Conservation (phyloP, 2,888 invertebrate genomes). For the Tipula helvola region DNA sequence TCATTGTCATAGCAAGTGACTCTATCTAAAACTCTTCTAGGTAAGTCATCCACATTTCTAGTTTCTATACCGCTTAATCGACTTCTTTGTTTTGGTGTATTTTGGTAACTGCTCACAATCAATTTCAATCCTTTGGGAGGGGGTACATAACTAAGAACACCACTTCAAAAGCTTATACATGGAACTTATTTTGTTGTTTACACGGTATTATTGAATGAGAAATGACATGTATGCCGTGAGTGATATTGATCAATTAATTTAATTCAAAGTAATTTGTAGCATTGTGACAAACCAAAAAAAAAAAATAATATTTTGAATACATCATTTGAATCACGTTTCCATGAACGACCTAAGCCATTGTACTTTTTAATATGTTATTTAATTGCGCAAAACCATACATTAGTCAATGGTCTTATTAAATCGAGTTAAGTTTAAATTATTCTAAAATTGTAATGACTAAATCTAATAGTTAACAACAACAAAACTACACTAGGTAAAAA, state of each 20-base stretch:
- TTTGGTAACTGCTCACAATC: too few relatives aligned
- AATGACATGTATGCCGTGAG: neutral
- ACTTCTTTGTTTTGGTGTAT: too few relatives aligned
- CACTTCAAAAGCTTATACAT: too few relatives aligned
- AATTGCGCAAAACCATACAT: neutral
- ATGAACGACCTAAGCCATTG: neutral
- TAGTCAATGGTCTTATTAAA: neutral
- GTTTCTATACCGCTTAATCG: too few relatives aligned
- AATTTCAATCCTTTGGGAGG: too few relatives aligned
- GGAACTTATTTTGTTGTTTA: too few relatives aligned
- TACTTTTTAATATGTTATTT: neutral
- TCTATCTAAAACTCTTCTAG: too few relatives aligned
- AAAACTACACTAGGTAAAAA: neutral
- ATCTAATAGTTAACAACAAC: constrained; percentile 5
- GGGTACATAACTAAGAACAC: too few relatives aligned
- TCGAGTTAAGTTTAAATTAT: neutral
- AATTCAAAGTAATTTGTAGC: neutral
- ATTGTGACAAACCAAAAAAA: neutral
- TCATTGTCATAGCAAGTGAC: too few relatives aligned
- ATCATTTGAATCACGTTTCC: constrained; percentile 13
- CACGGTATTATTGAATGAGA: too few relatives aligned
- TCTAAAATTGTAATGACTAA: neutral
- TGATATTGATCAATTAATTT: neutral
- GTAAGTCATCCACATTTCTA: too few relatives aligned
- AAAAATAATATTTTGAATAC: constrained; percentile 7